A percentile compares a stretch with the other conserved stretches of the same genome.
phyloP scores from a whole-genome alignment of 2,113 vertebrate genomes.

The Rynchops niger region DNA sequence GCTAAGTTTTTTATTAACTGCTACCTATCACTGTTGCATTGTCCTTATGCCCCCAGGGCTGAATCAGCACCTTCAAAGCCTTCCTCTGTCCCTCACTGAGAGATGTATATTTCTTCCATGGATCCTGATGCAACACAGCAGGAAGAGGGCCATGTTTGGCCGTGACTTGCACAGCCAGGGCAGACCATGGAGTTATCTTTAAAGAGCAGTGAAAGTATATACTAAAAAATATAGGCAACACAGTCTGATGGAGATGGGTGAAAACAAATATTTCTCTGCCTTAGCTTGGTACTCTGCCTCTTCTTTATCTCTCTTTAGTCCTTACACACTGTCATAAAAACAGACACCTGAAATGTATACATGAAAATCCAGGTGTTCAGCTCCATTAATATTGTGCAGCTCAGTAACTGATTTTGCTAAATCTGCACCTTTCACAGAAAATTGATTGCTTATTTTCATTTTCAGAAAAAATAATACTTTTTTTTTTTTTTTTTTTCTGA shows the following conservation, averaged over 20 bases:
- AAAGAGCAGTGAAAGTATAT: background rate
- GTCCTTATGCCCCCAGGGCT: background rate
- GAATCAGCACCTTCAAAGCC: background rate
- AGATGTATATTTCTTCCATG: background rate
- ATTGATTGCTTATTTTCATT: background rate
- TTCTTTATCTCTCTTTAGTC: background rate
- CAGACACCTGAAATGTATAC: background rate
- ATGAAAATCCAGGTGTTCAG: background rate
- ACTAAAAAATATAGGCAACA: background rate
- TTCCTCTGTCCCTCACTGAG: background rate
- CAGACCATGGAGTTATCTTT: background rate
- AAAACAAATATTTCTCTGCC: background rate
- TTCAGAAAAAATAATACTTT: background rate
- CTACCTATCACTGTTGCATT: background rate
- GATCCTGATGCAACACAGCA: background rate
- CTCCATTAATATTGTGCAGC: background rate
- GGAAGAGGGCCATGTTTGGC: background rate
- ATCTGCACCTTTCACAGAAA: background rate
- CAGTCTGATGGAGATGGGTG: background rate
- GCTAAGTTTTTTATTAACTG: constrained; percentile 1
- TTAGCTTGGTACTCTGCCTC: background rate
- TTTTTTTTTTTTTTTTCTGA: background rate
- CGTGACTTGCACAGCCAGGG: background rate
- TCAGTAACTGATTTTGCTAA: background rate
- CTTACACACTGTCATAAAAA: background rate